These are phyloP conservation scores for Pristionchus fissidentatus DNA, from an alignment of 2,888 invertebrate genomes.

Conservation along the genomic window DNA sequence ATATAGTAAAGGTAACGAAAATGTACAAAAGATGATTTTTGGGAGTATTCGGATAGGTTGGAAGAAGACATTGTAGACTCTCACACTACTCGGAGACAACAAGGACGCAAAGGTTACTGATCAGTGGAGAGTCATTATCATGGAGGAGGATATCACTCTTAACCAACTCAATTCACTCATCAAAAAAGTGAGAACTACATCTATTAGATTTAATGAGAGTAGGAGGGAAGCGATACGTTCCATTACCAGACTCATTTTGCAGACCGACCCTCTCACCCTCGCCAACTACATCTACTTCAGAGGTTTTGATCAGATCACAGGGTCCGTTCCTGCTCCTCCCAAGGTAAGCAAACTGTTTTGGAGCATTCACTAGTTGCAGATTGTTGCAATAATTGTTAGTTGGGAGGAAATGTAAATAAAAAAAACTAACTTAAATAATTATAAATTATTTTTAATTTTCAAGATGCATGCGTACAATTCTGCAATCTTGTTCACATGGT, in stretches of 20 bases:
- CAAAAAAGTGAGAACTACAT: not conserved
- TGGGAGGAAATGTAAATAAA: too few relatives aligned
- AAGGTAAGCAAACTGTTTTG: not conserved
- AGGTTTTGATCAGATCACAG: not conserved
- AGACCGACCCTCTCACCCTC: not conserved
- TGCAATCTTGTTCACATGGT: too few relatives aligned
- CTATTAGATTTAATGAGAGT: too few relatives aligned
- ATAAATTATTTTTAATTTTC: too few relatives aligned
- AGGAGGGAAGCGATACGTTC: too few relatives aligned
- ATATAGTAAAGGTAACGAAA: not conserved
- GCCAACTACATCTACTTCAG: conserved; percentile 11
- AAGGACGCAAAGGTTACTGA: not conserved
- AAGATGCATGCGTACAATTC: too few relatives aligned
- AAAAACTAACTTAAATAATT: too few relatives aligned
- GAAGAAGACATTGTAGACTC: not conserved
- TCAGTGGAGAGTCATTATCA: not conserved
- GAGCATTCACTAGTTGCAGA: too few relatives aligned
- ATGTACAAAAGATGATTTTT: not conserved
- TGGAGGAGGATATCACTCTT: conserved; percentile 24
- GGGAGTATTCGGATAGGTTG: not conserved
- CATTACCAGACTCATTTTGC: not conserved
- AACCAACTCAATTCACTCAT: conserved; percentile 6
- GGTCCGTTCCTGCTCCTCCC: not conserved
- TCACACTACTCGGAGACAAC: not conserved
- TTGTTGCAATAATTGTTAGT: too few relatives aligned